Conservation (phyloP, 92 coral and sea anemone genomes). For the Porites lobata region DNA sequence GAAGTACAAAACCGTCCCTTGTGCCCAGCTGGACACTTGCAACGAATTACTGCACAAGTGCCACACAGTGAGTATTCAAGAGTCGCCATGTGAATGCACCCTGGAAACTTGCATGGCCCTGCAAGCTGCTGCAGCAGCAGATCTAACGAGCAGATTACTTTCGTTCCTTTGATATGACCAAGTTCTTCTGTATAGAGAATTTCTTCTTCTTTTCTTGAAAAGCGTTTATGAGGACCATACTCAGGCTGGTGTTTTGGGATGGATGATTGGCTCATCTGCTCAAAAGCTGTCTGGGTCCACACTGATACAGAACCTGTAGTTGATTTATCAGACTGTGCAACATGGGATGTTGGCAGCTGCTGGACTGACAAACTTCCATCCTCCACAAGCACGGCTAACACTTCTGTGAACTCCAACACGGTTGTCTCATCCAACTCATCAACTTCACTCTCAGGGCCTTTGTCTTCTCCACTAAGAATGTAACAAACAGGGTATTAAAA, state of each 20-base stretch:
- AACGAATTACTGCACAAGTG: conserved; percentile 1
- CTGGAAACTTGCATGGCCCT: too few relatives aligned
- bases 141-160: conserved; percentile 31
- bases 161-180: conserved; percentile 17
- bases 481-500: not conserved
- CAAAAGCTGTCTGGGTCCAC: conserved; percentile 25
- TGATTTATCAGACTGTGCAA: conserved; percentile 1
- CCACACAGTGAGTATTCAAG: conserved; percentile 32
- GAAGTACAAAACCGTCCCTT: conserved; percentile 49
- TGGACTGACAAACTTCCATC: conserved; percentile 4
- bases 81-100: not conserved
- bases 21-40: conserved; percentile 35
- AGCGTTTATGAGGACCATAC: conserved; percentile 15
- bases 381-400: conserved; percentile 7
- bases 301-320: conserved; percentile 13
- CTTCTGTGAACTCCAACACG: conserved; percentile 9
- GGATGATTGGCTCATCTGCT: not conserved
- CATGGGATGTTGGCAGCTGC: not conserved
- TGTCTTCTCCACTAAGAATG: not conserved
- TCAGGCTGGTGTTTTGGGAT: conserved; percentile 25
- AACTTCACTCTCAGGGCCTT: conserved; percentile 9
- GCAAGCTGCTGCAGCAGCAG: not conserved
- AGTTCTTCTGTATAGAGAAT: conserved; percentile 22
- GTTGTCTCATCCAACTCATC: not conserved
- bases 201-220: conserved; percentile 17